Percentiles rank a stretch among this genome's conserved stretches.
Conservation (phyloP, 1,140 invertebrate genomes). For the Chrysopa pallens region DNA sequence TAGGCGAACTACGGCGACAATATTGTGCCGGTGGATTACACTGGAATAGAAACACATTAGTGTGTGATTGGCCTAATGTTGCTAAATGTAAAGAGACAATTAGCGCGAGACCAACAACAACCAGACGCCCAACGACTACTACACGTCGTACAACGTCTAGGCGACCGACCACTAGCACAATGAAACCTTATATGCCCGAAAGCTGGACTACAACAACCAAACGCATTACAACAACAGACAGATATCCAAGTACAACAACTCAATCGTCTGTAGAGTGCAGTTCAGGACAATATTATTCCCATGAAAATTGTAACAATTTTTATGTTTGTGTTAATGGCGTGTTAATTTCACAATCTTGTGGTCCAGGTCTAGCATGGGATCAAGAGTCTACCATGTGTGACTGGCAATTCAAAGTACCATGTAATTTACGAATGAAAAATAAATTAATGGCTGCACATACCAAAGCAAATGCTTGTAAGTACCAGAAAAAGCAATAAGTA, state of each 20-base stretch:
- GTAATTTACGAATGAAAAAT: constrained; percentile 11
- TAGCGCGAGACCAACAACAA: constrained; percentile 1
- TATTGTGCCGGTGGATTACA: constrained; percentile 62
- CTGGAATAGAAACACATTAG: constrained; percentile 45
- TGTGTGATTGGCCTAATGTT: constrained; percentile 61
- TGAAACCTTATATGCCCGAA: constrained; percentile 3
- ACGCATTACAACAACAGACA: constrained; percentile 3
- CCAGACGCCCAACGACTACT: constrained; percentile 1
- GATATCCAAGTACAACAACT: constrained; percentile 5
- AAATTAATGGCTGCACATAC: no score
- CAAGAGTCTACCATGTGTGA: constrained; percentile 43
- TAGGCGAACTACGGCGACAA: constrained; percentile 43
- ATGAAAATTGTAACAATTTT: constrained; percentile 42
- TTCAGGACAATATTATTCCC: constrained; percentile 36
- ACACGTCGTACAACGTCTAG: background rate
- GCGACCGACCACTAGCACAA: constrained; percentile 6
- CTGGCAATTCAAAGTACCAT: constrained; percentile 34
- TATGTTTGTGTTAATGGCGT: constrained; percentile 49
- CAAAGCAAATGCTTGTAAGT: no score
- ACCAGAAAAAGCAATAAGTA: no score
- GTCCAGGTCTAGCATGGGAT: constrained; percentile 50
- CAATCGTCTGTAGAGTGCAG: constrained; percentile 16
- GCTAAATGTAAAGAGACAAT: constrained; percentile 39
- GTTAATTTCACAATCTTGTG: constrained; percentile 42
- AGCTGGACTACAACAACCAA: constrained; percentile 10